These are phyloP conservation scores for Charanyca ferruginea DNA, from an alignment of 2,888 invertebrate genomes.

Conservation along the genomic window DNA sequence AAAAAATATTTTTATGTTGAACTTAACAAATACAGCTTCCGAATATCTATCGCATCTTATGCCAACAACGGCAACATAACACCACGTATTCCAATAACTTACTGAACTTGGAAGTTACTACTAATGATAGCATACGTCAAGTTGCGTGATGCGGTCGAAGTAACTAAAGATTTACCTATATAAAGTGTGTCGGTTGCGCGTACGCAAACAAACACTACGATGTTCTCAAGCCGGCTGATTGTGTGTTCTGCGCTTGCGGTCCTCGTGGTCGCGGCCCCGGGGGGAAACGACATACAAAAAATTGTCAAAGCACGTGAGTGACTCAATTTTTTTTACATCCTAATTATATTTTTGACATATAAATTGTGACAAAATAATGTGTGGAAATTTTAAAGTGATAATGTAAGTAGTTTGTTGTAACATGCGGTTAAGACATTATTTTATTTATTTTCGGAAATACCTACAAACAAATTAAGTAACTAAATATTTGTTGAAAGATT, in stretches of 20 bases:
- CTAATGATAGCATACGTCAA: conserved; percentile 19
- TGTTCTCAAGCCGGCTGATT: conserved; percentile 68
- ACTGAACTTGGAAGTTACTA: neutral
- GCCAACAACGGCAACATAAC: neutral
- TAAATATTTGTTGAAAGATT: neutral
- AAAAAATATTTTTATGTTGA: too few relatives aligned
- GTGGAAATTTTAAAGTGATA: conserved; percentile 14
- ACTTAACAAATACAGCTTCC: too few relatives aligned
- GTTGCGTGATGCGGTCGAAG: conserved; percentile 19
- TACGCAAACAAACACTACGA: conserved; percentile 63
- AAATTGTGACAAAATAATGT: neutral
- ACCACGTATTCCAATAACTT: conserved; percentile 12
- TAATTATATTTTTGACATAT: neutral
- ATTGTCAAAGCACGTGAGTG: conserved; percentile 61
- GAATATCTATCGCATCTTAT: too few relatives aligned
- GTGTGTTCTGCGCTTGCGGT: conserved; percentile 70
- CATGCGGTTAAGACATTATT: neutral
- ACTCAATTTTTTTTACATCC: neutral
- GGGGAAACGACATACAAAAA: conserved; percentile 62
- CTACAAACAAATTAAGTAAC: neutral
- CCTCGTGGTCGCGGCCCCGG: conserved; percentile 62
- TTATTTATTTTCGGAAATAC: too few relatives aligned
- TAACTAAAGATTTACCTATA: conserved; percentile 63
- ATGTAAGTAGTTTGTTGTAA: conserved; percentile 11
- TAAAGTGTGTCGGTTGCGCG: conserved; percentile 65